Conservation (phyloP, 1,140 invertebrate genomes). For the Zaprionus ghesquierei region DNA sequence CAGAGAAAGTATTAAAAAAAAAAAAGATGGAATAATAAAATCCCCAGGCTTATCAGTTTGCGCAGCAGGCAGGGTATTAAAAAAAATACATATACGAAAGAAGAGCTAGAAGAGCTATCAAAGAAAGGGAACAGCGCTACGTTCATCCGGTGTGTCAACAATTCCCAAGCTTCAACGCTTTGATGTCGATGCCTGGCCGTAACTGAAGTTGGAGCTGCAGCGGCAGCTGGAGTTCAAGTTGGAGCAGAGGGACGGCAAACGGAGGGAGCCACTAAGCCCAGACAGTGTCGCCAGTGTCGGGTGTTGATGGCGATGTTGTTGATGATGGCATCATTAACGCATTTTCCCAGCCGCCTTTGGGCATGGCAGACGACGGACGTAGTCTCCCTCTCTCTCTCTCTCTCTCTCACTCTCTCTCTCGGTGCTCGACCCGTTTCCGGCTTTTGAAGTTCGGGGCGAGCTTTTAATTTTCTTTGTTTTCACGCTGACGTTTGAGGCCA, state of each 20-base stretch:
- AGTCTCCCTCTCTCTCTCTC: no score
- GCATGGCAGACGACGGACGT: conserved; percentile 29
- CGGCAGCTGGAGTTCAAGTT: neutral
- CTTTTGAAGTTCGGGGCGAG: conserved; percentile 78
- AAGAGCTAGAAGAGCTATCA: neutral
- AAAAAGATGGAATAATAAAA: conserved; percentile 68
- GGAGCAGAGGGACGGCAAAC: neutral
- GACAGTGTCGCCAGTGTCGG: conserved; percentile 68
- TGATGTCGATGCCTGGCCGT: conserved; percentile 55
- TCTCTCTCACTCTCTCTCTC: neutral
- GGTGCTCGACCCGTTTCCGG: conserved; percentile 61
- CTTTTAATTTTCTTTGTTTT: conserved; percentile 81
- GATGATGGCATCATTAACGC: conserved; percentile 78
- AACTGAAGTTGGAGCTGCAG: conserved; percentile 22
- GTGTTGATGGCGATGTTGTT: conserved; percentile 48
- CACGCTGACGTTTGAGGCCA: conserved; percentile 74
- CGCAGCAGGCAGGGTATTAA: conserved; percentile 57
- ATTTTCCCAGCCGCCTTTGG: conserved; percentile 65
- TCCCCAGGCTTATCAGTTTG: conserved; percentile 74
- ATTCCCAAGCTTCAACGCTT: conserved; percentile 81
- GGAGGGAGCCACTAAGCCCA: conserved; percentile 67
- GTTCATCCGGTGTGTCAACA: conserved; percentile 81
- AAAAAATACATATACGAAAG: conserved; percentile 34
- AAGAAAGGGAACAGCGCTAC: conserved; percentile 29
- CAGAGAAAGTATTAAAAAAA: conserved; percentile 23